Percentiles rank a stretch among this genome's conserved stretches.
Conservation (phyloP, 1,140 invertebrate genomes). For the Heliconius himera region DNA sequence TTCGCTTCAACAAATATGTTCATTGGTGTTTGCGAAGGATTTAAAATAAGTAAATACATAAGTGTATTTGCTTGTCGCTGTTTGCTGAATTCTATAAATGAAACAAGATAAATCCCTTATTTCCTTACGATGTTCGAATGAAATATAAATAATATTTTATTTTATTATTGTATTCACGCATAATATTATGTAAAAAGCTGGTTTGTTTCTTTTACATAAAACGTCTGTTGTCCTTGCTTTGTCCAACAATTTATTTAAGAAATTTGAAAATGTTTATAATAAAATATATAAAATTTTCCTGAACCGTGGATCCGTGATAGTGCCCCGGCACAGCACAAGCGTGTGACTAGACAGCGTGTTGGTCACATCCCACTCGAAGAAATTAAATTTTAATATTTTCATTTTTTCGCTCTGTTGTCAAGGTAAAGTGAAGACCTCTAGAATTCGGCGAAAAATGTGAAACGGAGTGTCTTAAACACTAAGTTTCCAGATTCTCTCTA, state of each 20-base stretch:
- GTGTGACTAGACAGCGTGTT: no score
- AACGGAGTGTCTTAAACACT: no score
- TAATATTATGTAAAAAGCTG: neutral
- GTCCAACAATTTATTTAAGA: neutral
- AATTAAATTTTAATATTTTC: no score
- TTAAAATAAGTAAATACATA: conserved; percentile 4
- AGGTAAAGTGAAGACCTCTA: no score
- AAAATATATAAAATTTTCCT: neutral
- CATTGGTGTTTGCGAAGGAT: neutral
- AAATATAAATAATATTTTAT: neutral
- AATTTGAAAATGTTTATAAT: neutral
- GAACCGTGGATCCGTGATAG: no score
- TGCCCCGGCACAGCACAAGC: no score
- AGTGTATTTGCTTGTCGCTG: neutral
- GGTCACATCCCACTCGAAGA: no score
- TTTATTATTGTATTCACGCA: neutral
- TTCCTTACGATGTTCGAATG: neutral
- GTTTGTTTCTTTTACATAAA: no score
- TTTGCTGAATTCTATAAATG: conserved; percentile 10
- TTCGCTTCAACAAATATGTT: neutral
- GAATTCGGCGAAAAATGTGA: no score
- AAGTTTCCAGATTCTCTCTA: no score
- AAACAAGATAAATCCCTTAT: conserved; percentile 15
- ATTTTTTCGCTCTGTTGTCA: no score
- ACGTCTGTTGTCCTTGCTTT: neutral